These are phyloP conservation scores for Brachionus asplanchnoidis DNA, from an alignment of 1,140 invertebrate genomes.

Conservation along the genomic window DNA sequence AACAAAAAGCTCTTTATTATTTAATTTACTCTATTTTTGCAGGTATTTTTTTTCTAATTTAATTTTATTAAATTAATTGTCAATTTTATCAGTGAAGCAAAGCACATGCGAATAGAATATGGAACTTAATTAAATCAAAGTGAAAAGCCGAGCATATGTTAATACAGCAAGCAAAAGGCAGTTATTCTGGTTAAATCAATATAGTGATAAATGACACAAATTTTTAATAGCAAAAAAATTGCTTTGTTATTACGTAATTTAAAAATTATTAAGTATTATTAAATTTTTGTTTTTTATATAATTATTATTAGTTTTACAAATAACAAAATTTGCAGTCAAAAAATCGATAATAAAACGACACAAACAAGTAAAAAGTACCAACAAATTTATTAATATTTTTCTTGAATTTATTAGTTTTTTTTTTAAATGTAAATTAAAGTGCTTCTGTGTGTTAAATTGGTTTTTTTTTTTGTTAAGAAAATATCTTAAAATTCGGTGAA, in stretches of 20 bases:
- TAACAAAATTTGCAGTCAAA: neutral
- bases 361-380: neutral
- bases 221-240: neutral
- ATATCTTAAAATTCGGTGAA: neutral
- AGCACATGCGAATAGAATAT: neutral
- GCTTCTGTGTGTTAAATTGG: neutral
- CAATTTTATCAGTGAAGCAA: neutral
- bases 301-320: neutral
- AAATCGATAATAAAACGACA: constrained; percentile 2
- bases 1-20: too few relatives aligned
- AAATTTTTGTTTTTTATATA: neutral
- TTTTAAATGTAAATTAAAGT: neutral
- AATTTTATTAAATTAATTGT: too few relatives aligned
- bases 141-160: neutral
- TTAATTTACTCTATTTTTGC: too few relatives aligned
- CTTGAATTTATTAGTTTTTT: neutral
- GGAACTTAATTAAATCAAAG: neutral
- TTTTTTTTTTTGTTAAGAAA: neutral
- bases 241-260: neutral
- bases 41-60: too few relatives aligned
- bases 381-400: constrained; percentile 2
- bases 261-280: neutral
- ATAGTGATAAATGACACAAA: neutral
- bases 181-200: neutral
- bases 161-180: neutral